phyloP scores from a whole-genome alignment of 2,888 invertebrate species.

The Drosophila cracens region DNA sequence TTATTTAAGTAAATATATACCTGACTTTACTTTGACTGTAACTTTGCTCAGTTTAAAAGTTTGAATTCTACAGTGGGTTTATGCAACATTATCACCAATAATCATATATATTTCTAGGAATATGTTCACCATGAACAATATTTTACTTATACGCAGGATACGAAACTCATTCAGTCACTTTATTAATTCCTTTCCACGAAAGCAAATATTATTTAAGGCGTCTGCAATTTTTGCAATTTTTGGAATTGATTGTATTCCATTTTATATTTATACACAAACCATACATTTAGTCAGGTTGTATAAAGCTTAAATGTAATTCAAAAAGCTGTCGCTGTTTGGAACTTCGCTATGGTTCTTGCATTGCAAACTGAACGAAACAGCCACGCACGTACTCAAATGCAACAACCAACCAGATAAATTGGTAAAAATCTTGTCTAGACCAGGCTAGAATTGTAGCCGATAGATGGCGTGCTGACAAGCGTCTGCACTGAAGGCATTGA shows the following conservation, averaged over 20 bases:
- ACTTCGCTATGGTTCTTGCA: background rate
- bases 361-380: background rate
- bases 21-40: conserved; percentile 1
- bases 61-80: conserved; percentile 1
- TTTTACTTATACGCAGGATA: too few species aligned
- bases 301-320: background rate
- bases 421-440: background rate
- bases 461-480: background rate
- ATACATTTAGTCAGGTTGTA: too few species aligned
- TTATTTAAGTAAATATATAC: conserved; percentile 19
- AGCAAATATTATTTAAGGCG: too few species aligned
- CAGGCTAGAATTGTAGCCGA: background rate
- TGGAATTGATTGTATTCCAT: too few species aligned
- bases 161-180: too few species aligned
- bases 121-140: background rate
- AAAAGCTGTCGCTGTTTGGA: background rate
- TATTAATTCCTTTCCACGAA: too few species aligned
- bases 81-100: background rate
- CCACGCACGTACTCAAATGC: background rate
- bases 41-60: background rate
- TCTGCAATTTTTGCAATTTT: too few species aligned
- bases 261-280: too few species aligned
- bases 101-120: background rate
- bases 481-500: too few species aligned
- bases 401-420: background rate